Evolutionary conservation across 2,888 invertebrate species (phyloP), one percentile per base, ranked within the genome.

Genomic region (Ctenicera cuprea): DNA sequence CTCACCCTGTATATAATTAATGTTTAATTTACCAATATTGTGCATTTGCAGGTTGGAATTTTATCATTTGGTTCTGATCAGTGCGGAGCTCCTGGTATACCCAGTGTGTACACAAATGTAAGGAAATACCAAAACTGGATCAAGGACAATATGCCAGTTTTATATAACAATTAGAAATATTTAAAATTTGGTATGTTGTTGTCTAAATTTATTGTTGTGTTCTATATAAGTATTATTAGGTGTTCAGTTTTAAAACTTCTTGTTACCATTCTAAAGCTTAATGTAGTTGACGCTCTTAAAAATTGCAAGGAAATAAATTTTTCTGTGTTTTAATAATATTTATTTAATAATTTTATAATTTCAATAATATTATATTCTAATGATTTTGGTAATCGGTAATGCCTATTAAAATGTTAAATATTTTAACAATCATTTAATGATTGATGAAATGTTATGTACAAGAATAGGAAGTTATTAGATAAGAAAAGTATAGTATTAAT

Each of bases 31-130:
- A n/a, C n/a, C n/a, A n/a, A n/a, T 26, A 5, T 26, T 26, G 26
- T 26, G 5, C 26, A 26, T 3, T 83, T 87, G 76, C 82, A 94
- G 94, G 90, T 94, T 75, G 95, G 94, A 33, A 92, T 95, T 41
- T 91, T 95, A 76, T 94, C 94, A 0, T 94, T 94, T 80, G 95
- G 95, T 0, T 94, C 94, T 0, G 94, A 93, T 79, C 93, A 94
- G 84, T 93, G 94, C 81, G 93, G 93, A 22, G 92, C 91, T 18
- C 88, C 90, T 70, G 93, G 93, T 2, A 90, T 94, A 0, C 94
- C 94, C 1, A 94, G 94, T 79, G 94, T 94, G 0, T 94, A 94
- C 82, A 93, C 94, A 0, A 92, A 93, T 79, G 89, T 94, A 54
- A 93, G 92, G 22, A 93, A 93, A 83, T 94, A 94, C 81, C 88